Conservation (phyloP, 2,113 vertebrate genomes). For the Cettia cetti region DNA sequence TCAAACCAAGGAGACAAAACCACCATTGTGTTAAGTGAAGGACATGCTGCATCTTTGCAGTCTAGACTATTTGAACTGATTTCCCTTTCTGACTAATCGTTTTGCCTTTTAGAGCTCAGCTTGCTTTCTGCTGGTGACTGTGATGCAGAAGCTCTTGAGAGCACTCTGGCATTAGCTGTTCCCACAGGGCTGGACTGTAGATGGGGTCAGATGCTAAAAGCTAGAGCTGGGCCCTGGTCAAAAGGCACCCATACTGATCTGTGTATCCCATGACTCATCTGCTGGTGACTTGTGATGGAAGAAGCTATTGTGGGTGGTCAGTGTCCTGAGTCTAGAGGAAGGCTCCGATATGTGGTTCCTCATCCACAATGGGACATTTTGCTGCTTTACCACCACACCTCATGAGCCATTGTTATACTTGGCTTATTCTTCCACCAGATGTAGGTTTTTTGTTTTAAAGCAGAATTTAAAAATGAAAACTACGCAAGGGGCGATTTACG, state of each 20-base stretch:
- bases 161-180: neutral
- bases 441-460: slow-evolving; percentile 3
- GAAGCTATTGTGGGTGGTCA: neutral
- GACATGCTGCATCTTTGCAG: neutral
- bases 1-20: neutral
- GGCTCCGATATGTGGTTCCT: neutral
- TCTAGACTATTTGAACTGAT: neutral
- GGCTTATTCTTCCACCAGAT: slow-evolving; percentile 36
- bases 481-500: neutral
- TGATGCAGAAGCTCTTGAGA: neutral
- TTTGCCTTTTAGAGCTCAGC: neutral
- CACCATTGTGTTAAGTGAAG: neutral
- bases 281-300: neutral
- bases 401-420: neutral
- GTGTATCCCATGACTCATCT: neutral
- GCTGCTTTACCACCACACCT: neutral
- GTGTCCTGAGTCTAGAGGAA: neutral
- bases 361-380: neutral
- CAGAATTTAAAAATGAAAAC: slow-evolving; percentile 20
- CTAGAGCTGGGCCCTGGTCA: neutral
- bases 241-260: neutral
- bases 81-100: neutral
- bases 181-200: neutral
- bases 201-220: neutral
- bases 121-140: neutral